phyloP scores from a whole-genome alignment of 1,140 invertebrate species.

The Halesus radiatus region DNA sequence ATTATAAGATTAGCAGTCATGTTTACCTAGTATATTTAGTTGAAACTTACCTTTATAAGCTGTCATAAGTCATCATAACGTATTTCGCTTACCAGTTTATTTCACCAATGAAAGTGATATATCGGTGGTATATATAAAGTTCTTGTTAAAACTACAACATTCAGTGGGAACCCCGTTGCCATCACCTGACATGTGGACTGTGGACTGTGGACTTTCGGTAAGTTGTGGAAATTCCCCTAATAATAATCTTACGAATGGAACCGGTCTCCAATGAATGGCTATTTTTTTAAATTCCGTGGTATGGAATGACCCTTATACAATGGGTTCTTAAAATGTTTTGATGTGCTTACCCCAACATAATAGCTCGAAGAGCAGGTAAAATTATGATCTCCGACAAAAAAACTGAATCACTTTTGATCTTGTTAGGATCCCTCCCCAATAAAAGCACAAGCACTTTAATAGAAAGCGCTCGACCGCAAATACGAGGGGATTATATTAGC shows the following conservation, averaged over 20 bases:
- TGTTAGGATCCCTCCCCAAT: constrained; percentile 42
- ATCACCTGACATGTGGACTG: too few relatives aligned
- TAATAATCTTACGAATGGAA: background rate
- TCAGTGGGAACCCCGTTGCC: too few relatives aligned
- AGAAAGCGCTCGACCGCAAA: constrained; percentile 12
- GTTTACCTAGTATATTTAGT: too few relatives aligned
- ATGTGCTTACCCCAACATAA: constrained; percentile 50
- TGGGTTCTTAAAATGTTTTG: constrained; percentile 50
- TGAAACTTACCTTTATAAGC: too few relatives aligned
- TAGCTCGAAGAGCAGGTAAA: constrained; percentile 39
- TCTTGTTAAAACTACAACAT: too few relatives aligned
- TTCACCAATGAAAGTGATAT: too few relatives aligned
- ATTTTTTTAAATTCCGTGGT: constrained; percentile 17
- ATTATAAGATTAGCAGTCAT: too few relatives aligned
- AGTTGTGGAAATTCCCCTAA: background rate
- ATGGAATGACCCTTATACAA: constrained; percentile 7
- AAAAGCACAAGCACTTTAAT: constrained; percentile 42
- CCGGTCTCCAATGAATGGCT: background rate
- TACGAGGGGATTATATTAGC: background rate
- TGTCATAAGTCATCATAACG: too few relatives aligned
- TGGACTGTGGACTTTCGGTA: too few relatives aligned
- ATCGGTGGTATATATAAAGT: too few relatives aligned
- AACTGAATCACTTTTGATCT: constrained; percentile 50
- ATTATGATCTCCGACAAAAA: constrained; percentile 52
- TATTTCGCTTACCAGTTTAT: too few relatives aligned